These are phyloP conservation scores for Orgyia antiqua DNA, from an alignment of 2,888 invertebrate species.

Conservation along the genomic window DNA sequence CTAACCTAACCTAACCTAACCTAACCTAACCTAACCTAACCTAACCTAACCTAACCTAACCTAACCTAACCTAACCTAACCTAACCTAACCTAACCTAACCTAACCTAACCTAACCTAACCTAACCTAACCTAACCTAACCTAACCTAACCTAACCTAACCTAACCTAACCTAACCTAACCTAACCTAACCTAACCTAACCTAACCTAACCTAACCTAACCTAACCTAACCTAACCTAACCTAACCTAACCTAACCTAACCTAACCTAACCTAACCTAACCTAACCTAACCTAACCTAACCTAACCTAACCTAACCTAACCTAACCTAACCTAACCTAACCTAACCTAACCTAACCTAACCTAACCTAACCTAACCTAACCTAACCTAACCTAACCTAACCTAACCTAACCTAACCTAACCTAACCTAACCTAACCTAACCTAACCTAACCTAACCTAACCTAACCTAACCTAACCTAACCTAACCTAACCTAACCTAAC, in stretches of 20 bases:
- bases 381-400: constrained; percentile 18
- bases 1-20: constrained; percentile 22
- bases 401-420: constrained; percentile 11
- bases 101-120: constrained; percentile 9
- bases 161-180: constrained; percentile 13
- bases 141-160: constrained; percentile 11
- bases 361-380: constrained; percentile 20
- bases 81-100: constrained; percentile 13
- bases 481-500: constrained; percentile 16
- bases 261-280: constrained; percentile 24
- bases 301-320: constrained; percentile 23
- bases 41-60: constrained; percentile 18
- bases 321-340: constrained; percentile 19
- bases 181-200: constrained; percentile 16
- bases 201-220: constrained; percentile 22
- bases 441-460: constrained; percentile 12
- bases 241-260: constrained; percentile 22
- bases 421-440: constrained; percentile 9
- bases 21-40: constrained; percentile 17
- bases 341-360: constrained; percentile 12
- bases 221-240: constrained; percentile 22
- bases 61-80: constrained; percentile 19
- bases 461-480: constrained; percentile 13
- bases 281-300: constrained; percentile 7
- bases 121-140: constrained; percentile 8